Conservation (phyloP, 2,797 vertebrate species). For the Darevskia nairensis region DNA sequence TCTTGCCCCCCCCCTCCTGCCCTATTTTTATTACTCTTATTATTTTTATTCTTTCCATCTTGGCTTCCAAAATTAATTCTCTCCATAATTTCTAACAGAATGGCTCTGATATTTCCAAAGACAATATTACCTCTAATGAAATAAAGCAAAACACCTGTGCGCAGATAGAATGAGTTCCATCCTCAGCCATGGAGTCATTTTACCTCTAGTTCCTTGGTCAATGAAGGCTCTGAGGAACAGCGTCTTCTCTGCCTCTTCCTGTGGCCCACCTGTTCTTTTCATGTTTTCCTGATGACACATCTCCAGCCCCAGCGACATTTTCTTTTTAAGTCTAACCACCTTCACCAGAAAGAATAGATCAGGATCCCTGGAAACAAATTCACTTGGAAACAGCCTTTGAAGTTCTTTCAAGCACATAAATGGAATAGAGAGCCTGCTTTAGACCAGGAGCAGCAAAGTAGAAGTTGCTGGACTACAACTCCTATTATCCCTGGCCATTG, state of each 20-base stretch:
- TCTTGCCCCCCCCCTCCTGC: neutral
- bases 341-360: slow-evolving; percentile 62
- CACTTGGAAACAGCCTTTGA: slow-evolving; percentile 68
- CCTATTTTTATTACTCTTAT: slow-evolving; percentile 5
- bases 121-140: slow-evolving; percentile 33
- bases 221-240: slow-evolving; percentile 62
- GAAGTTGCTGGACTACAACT: too few relatives aligned
- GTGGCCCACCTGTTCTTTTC: slow-evolving; percentile 69
- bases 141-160: slow-evolving; percentile 17
- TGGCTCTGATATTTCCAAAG: slow-evolving; percentile 22
- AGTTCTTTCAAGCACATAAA: slow-evolving; percentile 63
- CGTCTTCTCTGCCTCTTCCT: slow-evolving; percentile 62
- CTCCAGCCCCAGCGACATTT: slow-evolving; percentile 41
- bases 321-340: slow-evolving; percentile 59
- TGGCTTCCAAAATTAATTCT: slow-evolving; percentile 6
- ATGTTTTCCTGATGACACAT: slow-evolving; percentile 44
- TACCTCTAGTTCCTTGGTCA: slow-evolving; percentile 55
- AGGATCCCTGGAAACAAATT: slow-evolving; percentile 68
- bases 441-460: too few relatives aligned
- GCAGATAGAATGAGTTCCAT: neutral
- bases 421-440: slow-evolving; percentile 61
- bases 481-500: too few relatives aligned
- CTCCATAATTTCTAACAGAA: slow-evolving; percentile 17
- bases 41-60: neutral
- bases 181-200: slow-evolving; percentile 51